Evolutionary conservation across 2,113 vertebrate genomes (phyloP), one percentile per base, ranked within the genome.

Genomic region (Lampris megalopsis): DNA sequence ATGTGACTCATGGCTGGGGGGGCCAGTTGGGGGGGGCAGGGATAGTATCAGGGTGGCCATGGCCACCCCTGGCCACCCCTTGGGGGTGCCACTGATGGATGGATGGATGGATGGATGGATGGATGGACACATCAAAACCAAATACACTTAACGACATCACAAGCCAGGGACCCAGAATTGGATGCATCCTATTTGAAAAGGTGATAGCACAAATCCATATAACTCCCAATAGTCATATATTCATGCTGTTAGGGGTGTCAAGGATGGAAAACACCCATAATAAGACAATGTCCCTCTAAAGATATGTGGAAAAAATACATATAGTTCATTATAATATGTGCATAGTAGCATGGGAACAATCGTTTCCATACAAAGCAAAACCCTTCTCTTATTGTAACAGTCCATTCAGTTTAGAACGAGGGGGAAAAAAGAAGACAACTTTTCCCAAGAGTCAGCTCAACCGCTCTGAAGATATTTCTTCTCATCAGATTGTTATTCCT

Each of bases 101-200:
- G 73, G 62, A 61, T 24, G 52, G 82, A 78, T 54, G 52, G n/a
- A 35, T n/a, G 11, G 52, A 54, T 54, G 52, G 11, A 54, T 54
- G 43, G 43, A 45, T 62, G 60, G 54, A 79, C 52, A 59, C 13
- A 24, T 24, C 24, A 73, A 83, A 80, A 79, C 63, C 48, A 68
- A 84, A 79, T 80, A 66, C 67, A 75, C 68, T 77, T 52, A 45
- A 58, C 71, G 70, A 40, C 13, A 36, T 64, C 62, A 40, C 63
- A 60, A 41, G 49, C 49, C 48, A 69, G 67, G 2, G 8, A 10
- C 49, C 49, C 49, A 68, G 66, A 45, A 65, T n/a, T 58, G 60
- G 0, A 24, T 58, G 24, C 24, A 1, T 9, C 36, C n/a, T 40
- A n/a, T 54, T 54, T 3, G 13, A 2, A n/a, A 13, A 54, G 52